These are phyloP conservation scores for Linepithema humile DNA, from an alignment of 1,140 invertebrate species.

Conservation along the genomic window DNA sequence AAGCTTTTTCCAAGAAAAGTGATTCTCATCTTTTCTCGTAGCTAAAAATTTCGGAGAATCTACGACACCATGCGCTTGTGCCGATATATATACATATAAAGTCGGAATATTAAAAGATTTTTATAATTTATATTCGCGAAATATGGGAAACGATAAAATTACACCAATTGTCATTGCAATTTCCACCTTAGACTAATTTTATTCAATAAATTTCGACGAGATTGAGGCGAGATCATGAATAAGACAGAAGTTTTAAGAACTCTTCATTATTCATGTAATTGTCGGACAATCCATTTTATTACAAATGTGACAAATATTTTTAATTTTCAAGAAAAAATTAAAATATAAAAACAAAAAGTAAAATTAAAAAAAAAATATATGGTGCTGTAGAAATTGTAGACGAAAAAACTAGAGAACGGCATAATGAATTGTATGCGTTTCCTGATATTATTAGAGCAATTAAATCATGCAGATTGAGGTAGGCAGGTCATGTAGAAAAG, in stretches of 20 bases:
- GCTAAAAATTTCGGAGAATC: not conserved
- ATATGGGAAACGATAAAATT: not conserved
- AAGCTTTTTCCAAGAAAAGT: not conserved
- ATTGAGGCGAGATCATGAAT: not conserved
- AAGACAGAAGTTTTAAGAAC: not conserved
- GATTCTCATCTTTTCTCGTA: constrained; percentile 1
- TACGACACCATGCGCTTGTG: not conserved
- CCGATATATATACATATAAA: not conserved
- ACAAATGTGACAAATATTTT: not conserved
- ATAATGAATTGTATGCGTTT: too few species aligned
- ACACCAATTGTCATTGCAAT: not conserved
- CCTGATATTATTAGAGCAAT: too few species aligned
- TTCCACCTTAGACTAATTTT: not conserved
- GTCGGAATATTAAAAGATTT: constrained; percentile 11
- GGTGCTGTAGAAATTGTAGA: too few species aligned
- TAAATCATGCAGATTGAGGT: too few species aligned
- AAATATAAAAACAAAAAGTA: not conserved
- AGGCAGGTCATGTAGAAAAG: too few species aligned
- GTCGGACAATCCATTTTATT: too few species aligned
- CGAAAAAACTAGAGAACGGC: too few species aligned
- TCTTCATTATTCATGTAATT: not conserved
- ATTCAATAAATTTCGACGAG: not conserved
- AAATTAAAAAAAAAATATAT: too few species aligned
- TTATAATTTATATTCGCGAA: not conserved
- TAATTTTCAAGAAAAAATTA: not conserved